Conservation (phyloP, 2,113 vertebrate species). For the Gadus chalcogrammus region DNA sequence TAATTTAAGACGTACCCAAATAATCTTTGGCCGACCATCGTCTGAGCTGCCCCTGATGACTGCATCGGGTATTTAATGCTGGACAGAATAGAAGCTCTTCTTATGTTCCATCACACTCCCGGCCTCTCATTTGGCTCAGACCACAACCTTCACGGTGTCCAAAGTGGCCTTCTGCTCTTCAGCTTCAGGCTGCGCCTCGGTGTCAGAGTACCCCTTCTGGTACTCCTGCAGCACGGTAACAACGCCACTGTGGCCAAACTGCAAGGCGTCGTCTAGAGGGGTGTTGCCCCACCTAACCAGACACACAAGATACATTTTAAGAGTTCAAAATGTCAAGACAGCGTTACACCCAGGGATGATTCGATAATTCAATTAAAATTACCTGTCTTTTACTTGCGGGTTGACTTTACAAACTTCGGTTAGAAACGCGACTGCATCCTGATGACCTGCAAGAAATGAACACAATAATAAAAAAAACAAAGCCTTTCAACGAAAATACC, state of each 20-base stretch:
- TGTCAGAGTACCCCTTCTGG: constrained; percentile 60
- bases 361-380: neutral
- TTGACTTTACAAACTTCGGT: constrained; percentile 83
- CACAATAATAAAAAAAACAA: neutral
- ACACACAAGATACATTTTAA: constrained; percentile 9
- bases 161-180: constrained; percentile 65
- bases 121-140: constrained; percentile 47
- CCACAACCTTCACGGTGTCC: constrained; percentile 73
- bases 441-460: constrained; percentile 68
- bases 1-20: constrained; percentile 10
- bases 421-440: constrained; percentile 80
- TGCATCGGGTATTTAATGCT: neutral
- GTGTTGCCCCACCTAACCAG: constrained; percentile 83
- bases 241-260: constrained; percentile 76
- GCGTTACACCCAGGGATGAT: neutral
- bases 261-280: constrained; percentile 80
- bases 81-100: neutral
- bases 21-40: neutral
- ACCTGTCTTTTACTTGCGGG: constrained; percentile 83
- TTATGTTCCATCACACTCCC: constrained; percentile 9
- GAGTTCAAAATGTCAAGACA: neutral
- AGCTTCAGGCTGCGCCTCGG: constrained; percentile 22
- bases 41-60: too few relatives aligned
- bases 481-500: neutral
- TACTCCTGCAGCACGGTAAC: constrained; percentile 79